phyloP scores from a whole-genome alignment of 2,888 invertebrate species.

The Lobophora halterata region DNA sequence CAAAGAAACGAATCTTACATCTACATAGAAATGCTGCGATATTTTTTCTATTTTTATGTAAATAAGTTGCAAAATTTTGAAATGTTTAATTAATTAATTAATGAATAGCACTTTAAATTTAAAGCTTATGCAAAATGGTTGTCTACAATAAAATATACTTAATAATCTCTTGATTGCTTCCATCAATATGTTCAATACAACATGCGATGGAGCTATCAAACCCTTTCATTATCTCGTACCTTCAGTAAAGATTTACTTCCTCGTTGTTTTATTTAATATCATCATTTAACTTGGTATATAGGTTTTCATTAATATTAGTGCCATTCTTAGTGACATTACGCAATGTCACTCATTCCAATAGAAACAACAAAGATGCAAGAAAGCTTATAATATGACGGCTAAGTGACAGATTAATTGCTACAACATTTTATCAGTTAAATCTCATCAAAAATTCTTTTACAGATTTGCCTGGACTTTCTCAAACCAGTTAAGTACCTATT shows the following conservation, averaged over 20 bases:
- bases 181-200: conserved; percentile 7
- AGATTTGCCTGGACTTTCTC: too few species aligned
- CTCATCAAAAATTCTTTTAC: too few species aligned
- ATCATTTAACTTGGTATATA: not conserved
- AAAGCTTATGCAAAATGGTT: too few species aligned
- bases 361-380: too few species aligned
- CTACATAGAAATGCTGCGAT: conserved; percentile 18
- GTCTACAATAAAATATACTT: not conserved
- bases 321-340: too few species aligned
- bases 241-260: conserved; percentile 9
- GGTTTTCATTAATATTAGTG: not conserved
- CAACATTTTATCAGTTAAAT: too few species aligned
- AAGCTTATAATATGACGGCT: too few species aligned
- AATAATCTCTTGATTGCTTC: not conserved
- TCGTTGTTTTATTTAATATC: not conserved
- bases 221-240: conserved; percentile 3
- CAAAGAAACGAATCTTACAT: conserved; percentile 27
- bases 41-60: conserved; percentile 24
- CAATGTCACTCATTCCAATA: too few species aligned
- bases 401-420: too few species aligned
- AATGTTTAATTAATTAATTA: conserved; percentile 16
- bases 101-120: not conserved
- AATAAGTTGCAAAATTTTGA: conserved; percentile 15
- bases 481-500: too few species aligned
- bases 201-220: conserved; percentile 9